These are phyloP conservation scores for Pluvialis apricaria DNA, from an alignment of 2,113 vertebrate genomes.

Conservation along the genomic window DNA sequence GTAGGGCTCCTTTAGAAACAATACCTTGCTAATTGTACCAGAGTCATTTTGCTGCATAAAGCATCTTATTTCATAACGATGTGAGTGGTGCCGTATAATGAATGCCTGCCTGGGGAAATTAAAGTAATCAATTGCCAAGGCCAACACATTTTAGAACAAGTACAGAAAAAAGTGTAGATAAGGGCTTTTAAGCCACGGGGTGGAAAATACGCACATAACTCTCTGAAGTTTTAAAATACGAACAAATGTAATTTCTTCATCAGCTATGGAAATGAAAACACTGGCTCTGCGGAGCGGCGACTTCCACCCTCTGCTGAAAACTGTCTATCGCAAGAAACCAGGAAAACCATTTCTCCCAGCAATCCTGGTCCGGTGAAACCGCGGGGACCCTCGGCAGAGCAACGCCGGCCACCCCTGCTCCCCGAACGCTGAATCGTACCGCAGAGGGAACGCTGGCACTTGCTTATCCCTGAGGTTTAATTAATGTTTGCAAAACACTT, in stretches of 20 bases:
- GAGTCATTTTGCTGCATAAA: not conserved
- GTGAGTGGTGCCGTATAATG: not conserved
- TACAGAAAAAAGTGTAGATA: not conserved
- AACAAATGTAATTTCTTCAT: not conserved
- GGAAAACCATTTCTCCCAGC: not conserved
- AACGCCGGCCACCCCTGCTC: not conserved
- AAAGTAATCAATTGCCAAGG: not conserved
- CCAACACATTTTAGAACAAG: not conserved
- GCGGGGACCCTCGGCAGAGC: too few relatives aligned
- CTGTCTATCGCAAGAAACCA: not conserved
- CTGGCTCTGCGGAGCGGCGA: not conserved
- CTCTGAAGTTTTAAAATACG: not conserved
- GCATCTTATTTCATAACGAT: not conserved
- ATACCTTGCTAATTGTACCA: not conserved
- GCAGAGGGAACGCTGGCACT: too few relatives aligned
- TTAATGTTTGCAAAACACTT: not conserved
- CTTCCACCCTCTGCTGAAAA: not conserved
- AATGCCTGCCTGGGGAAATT: conserved; percentile 1
- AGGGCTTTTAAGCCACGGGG: not conserved
- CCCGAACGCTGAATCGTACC: too few relatives aligned
- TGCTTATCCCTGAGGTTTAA: not conserved
- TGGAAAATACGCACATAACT: not conserved
- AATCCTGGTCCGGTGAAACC: not conserved
- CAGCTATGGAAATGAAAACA: not conserved
- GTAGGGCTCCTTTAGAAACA: not conserved